Percentiles rank a stretch among this genome's conserved stretches.
phyloP scores from a whole-genome alignment of 2,113 vertebrate species.

The Charina bottae region DNA sequence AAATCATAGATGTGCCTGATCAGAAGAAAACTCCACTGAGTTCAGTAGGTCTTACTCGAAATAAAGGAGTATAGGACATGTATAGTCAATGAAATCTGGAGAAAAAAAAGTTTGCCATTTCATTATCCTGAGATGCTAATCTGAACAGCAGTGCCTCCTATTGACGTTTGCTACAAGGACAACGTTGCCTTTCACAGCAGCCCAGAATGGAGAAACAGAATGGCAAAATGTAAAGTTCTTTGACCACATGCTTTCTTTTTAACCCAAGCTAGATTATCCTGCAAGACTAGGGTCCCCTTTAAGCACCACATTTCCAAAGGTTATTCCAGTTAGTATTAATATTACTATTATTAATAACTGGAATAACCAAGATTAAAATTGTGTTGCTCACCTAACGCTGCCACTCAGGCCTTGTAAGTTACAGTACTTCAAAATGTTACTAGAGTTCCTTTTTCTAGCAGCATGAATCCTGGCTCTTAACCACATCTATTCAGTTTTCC shows the following conservation, averaged over 20 bases:
- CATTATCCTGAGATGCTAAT: neutral
- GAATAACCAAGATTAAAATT: neutral
- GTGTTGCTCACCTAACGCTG: neutral
- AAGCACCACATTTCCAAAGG: neutral
- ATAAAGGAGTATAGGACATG: neutral
- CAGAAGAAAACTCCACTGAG: neutral
- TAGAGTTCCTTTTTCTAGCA: neutral
- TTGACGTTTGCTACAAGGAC: neutral
- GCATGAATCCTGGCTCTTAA: neutral
- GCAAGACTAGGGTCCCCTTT: neutral
- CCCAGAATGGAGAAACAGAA: neutral
- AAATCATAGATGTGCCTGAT: neutral
- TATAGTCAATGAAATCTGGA: neutral
- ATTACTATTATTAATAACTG: neutral
- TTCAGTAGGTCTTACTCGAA: neutral
- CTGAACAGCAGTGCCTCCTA: slow-evolving; percentile 31
- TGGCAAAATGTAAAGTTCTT: neutral
- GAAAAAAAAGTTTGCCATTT: neutral
- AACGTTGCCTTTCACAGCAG: neutral
- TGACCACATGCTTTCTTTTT: neutral
- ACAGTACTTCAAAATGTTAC: neutral
- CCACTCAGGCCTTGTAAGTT: neutral
- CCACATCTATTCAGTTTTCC: neutral
- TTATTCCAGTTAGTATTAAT: neutral
- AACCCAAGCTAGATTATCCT: neutral